A percentile compares a stretch with the other conserved stretches of the same genome.
Conservation (phyloP, 37 sponge, comb jelly and placozoan species). For the Halichondria panicea region DNA sequence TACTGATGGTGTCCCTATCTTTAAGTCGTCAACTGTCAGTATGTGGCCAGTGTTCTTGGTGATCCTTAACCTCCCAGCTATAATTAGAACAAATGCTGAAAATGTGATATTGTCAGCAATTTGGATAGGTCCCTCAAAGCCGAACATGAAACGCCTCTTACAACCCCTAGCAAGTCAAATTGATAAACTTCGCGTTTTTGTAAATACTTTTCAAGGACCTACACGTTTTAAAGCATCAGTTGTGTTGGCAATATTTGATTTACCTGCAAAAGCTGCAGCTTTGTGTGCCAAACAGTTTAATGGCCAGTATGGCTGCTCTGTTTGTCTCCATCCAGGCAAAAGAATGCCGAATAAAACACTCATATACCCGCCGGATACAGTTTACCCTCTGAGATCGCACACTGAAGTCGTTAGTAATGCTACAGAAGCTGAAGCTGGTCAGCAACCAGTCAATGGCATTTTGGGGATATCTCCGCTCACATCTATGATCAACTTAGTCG, state of each 20-base stretch:
- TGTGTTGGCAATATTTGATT: conserved; percentile 24
- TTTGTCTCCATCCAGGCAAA: conserved; percentile 45
- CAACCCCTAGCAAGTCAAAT: too few relatives aligned
- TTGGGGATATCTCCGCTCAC: conserved; percentile 16
- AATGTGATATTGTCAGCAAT: too few relatives aligned
- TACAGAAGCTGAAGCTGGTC: neutral
- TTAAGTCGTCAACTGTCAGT: too few relatives aligned
- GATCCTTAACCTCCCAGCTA: neutral
- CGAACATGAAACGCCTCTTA: too few relatives aligned
- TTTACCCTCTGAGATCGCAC: conserved; percentile 9
- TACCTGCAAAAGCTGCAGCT: conserved; percentile 30
- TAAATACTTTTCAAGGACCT: too few relatives aligned
- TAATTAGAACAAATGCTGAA: neutral
- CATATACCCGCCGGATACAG: conserved; percentile 1
- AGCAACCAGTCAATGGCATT: conserved; percentile 1
- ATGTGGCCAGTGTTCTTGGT: neutral
- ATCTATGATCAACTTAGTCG: neutral
- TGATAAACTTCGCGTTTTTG: too few relatives aligned
- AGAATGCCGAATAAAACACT: conserved; percentile 7
- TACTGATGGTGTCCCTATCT: too few relatives aligned
- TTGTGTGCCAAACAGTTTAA: conserved; percentile 24
- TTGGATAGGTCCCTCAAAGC: too few relatives aligned
- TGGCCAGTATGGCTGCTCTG: conserved; percentile 44
- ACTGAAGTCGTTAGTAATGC: neutral
- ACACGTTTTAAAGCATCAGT: too few relatives aligned